Percentiles rank a stretch among this genome's conserved stretches.
Conservation (phyloP, 2,888 invertebrate genomes). For the Eumerus sabulonum region DNA sequence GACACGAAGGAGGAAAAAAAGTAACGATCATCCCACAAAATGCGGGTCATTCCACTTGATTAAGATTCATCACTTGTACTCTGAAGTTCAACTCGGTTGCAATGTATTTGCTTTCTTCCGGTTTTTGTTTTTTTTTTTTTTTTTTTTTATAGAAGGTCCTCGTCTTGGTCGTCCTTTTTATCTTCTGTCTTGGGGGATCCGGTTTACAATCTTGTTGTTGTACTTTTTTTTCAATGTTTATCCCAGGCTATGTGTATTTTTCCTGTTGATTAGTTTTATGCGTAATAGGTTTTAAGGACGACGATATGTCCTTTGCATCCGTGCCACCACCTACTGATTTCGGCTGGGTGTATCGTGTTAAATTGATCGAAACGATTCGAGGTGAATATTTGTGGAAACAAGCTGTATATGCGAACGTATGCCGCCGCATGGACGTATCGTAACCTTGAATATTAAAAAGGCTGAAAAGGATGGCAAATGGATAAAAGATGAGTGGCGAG, state of each 20-base stretch:
- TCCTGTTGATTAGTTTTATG: constrained; percentile 57
- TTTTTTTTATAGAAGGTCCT: constrained; percentile 24
- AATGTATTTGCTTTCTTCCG: no score
- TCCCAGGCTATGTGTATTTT: constrained; percentile 10
- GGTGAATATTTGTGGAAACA: constrained; percentile 44
- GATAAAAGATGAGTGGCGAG: neutral
- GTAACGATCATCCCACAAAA: constrained; percentile 39
- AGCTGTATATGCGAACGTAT: constrained; percentile 31
- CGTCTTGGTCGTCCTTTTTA: neutral
- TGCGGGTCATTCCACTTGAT: constrained; percentile 63
- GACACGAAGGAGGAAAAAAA: constrained; percentile 6
- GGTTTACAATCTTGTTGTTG: neutral
- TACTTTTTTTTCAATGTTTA: constrained; percentile 6
- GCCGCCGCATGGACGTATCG: neutral
- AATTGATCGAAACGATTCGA: constrained; percentile 44
- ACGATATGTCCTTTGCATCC: constrained; percentile 17
- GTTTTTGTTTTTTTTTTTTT: no score
- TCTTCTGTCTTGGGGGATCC: neutral
- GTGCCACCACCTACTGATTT: neutral
- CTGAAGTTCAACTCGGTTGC: constrained; percentile 44
- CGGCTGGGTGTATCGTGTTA: constrained; percentile 20
- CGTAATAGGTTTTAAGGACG: constrained; percentile 51
- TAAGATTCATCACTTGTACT: constrained; percentile 59
- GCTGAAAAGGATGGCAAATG: neutral
- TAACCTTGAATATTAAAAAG: constrained; percentile 7